Evolutionary conservation across 2,113 vertebrate species (phyloP), one percentile per base, ranked within the genome.

Genomic region (Myotis yumanensis): DNA sequence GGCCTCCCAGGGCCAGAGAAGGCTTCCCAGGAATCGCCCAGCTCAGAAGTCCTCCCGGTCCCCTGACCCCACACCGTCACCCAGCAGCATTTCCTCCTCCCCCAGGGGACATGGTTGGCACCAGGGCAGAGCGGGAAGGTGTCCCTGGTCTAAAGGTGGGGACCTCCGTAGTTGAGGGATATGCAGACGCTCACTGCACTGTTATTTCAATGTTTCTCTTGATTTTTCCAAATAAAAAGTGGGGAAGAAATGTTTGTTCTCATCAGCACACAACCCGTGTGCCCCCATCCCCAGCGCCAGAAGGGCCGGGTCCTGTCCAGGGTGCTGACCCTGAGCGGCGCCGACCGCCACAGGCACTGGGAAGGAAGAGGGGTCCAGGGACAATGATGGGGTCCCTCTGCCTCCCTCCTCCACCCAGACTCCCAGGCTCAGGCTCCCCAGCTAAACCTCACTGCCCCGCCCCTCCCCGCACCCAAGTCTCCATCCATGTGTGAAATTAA

Each of bases 241-340:
- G 28, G 28, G 37, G 11, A 28, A 64, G 37, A 9, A 10, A 62
- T 1, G 11, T 14, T 9, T 28, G 62, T 18, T 62, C 40, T 51
- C 81, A 11, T 80, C 5, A 25, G 28, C 14, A 32, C 72, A 64
- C 17, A 4, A 2, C 4, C 86, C 7, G 6, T 2, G n/a, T 23
- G 18, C 0, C 57, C 30, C 35, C 40, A 1, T 2, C 68, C 7
- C 40, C 48, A 40, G 52, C 0, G 0, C 37, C 59, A 11, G 66
- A 22, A 57, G 77, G 12, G 3, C 30, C 1, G 3, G 59, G 32
- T 18, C n/a, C 54, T 25, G 81, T 32, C 51, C 5, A n/a, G 57
- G 40, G 18, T 40, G 22, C 32, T 11, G 9, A 2, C n/a, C 22
- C 37, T 12, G 15, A n/a, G 23, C n/a, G 46, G 28, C 68, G 37